Base-by-base conservation (phyloP, 2,888 invertebrate genomes). In the Folsomia manolachei region DNA sequence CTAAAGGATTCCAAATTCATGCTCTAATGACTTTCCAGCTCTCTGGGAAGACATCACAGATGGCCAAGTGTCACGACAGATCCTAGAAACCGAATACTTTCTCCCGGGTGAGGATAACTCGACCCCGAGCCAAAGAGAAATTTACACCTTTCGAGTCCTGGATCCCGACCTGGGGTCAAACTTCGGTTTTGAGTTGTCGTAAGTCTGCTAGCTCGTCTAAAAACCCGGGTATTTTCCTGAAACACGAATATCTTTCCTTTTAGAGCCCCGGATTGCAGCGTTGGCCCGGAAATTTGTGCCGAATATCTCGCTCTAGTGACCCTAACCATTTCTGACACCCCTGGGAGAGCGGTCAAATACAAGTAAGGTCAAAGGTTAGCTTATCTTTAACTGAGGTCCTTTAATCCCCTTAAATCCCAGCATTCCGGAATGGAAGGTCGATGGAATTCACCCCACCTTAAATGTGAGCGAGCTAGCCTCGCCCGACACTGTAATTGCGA, bases 111-210 rank as follows among this genome's bases (percentile, higher is more conserved):
- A 26, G 9, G 71, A 73, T 52, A 2, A 25, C 1, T 68, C 63
- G n/a, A 60, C 69, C 18, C 60, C 61, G 0, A 19, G 19, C 39
- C 62, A 71, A 39, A 69, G 75, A 27, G 71, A 74, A 60, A 74
- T 77, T 26, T 81, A 80, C 19, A 80, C 68, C 80, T 87, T 89
- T 73, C 83, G 81, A 2, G 90, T 87, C 1, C 86, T 84, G 0
- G 90, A 89, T 83, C 86, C 86, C 0, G 90, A 90, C 81, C 87
- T 87, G 2, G 86, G 86, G 0, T 88, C 89, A 0, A 79, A 85
- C 11, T 83, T 90, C 53, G 79, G 81, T 39, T 89, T 90, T 79
- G 83, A 84, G 62, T 89, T 90, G 53, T 83, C 88, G 76, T 90
- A 90, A 39, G 68, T 0, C 86, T n/a, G 7, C 14, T 27, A 14